A percentile compares a stretch with the other conserved stretches of the same genome.
phyloP scores from a whole-genome alignment of 2,797 vertebrate species.

The Alosa sapidissima region DNA sequence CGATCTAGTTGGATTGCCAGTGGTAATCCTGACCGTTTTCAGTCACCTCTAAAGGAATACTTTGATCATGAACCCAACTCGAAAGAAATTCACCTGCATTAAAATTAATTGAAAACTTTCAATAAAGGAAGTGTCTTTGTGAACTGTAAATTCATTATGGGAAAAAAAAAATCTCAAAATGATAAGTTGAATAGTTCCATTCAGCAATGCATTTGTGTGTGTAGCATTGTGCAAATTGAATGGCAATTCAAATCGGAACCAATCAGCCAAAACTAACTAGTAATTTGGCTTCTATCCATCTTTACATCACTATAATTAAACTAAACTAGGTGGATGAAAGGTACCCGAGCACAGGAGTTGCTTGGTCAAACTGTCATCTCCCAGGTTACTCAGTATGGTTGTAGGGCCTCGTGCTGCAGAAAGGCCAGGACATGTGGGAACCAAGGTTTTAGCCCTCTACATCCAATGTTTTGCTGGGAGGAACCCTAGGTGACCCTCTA shows the following conservation, averaged over 20 bases:
- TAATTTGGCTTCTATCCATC: background rate
- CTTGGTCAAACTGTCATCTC: background rate
- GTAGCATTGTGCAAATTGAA: background rate
- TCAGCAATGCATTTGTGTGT: background rate
- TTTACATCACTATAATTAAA: background rate
- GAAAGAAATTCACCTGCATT: constrained; percentile 4
- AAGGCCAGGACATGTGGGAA: background rate
- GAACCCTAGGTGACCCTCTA: background rate
- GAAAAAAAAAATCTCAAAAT: constrained; percentile 27
- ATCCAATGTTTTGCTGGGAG: background rate
- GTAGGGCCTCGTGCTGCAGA: background rate
- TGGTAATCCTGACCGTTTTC: background rate
- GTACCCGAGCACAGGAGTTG: background rate
- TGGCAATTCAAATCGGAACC: background rate
- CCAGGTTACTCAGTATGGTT: background rate
- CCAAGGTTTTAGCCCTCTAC: background rate
- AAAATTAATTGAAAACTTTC: background rate
- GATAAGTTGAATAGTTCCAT: constrained; percentile 26
- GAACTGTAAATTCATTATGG: constrained; percentile 5
- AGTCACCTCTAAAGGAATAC: background rate
- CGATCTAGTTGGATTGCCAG: background rate
- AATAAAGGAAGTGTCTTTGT: constrained; percentile 1
- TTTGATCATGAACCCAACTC: background rate
- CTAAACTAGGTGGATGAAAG: background rate
- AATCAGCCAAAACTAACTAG: background rate